Conservation (phyloP, 2,113 vertebrate species). For the Leucopsar rothschildi region DNA sequence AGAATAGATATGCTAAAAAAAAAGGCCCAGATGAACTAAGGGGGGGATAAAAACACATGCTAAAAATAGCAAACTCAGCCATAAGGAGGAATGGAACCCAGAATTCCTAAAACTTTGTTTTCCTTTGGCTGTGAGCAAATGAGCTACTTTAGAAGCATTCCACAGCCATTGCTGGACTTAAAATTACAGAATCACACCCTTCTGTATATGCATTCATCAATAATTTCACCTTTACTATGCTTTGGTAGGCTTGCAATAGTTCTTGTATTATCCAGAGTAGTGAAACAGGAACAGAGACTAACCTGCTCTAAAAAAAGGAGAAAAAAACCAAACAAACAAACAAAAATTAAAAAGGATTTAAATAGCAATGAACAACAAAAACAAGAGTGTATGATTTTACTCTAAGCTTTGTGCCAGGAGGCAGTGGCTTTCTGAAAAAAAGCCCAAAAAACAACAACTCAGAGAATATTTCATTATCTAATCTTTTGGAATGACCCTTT, state of each 20-base stretch:
- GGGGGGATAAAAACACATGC: not conserved
- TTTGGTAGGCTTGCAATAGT: not conserved
- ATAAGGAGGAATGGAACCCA: not conserved
- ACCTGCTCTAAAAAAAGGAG: not conserved
- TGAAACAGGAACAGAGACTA: not conserved
- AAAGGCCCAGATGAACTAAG: not conserved
- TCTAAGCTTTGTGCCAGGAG: not conserved
- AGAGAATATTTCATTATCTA: not conserved
- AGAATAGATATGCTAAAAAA: not conserved
- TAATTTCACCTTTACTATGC: not conserved
- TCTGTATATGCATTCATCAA: not conserved
- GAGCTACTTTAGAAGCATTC: not conserved
- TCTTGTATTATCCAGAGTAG: not conserved
- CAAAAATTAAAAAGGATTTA: fast-evolving
- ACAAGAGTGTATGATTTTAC: not conserved
- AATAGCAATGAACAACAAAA: not conserved
- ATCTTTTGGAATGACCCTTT: not conserved
- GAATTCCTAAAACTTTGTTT: not conserved
- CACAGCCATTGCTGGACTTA: not conserved
- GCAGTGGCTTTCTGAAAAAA: not conserved
- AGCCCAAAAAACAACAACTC: not conserved
- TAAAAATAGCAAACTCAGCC: not conserved
- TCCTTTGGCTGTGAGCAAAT: not conserved
- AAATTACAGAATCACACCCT: not conserved
- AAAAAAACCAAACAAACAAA: not conserved